A percentile compares a stretch with the other conserved stretches of the same genome.
phyloP scores from a whole-genome alignment of 2,113 vertebrate genomes.

The Cyprinodon brontotheroides region DNA sequence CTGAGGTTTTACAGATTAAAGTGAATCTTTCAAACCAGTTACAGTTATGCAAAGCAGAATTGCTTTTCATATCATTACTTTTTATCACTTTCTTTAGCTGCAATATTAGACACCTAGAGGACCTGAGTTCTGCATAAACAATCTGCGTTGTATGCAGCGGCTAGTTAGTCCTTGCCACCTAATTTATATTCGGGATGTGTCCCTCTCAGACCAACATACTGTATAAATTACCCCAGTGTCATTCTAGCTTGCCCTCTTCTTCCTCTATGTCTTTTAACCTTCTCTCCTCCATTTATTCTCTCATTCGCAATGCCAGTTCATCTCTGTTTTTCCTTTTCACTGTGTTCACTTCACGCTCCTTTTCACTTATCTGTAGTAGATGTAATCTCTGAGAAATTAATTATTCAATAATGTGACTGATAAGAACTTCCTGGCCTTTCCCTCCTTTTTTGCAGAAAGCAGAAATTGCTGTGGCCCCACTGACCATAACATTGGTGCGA shows the following conservation, averaged over 20 bases:
- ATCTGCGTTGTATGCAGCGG: constrained; percentile 8
- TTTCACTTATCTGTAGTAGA: constrained; percentile 3
- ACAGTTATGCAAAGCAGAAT: background rate
- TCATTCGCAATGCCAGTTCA: constrained; percentile 4
- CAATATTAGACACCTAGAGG: constrained; percentile 33
- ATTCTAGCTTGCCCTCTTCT: constrained; percentile 15
- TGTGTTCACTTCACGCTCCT: constrained; percentile 1
- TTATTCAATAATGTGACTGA: background rate
- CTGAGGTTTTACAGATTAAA: background rate
- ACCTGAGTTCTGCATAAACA: constrained; percentile 32
- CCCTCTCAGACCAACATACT: constrained; percentile 34
- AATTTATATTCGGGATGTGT: constrained; percentile 49
- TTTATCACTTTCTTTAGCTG: constrained; percentile 9
- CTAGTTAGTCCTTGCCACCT: constrained; percentile 34
- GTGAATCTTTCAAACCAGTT: background rate
- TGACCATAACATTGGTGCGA: too few species aligned
- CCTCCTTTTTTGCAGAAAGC: constrained; percentile 85
- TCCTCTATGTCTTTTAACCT: constrained; percentile 17
- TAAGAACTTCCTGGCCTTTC: background rate
- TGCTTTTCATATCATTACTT: background rate
- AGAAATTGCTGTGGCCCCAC: too few species aligned
- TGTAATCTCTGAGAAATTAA: constrained; percentile 1
- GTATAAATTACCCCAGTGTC: constrained; percentile 56
- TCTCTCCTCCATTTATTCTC: background rate
- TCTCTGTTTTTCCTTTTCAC: background rate